Evolutionary conservation across 1,140 invertebrate genomes (phyloP).

Genomic region (Zaprionus capensis): DNA sequence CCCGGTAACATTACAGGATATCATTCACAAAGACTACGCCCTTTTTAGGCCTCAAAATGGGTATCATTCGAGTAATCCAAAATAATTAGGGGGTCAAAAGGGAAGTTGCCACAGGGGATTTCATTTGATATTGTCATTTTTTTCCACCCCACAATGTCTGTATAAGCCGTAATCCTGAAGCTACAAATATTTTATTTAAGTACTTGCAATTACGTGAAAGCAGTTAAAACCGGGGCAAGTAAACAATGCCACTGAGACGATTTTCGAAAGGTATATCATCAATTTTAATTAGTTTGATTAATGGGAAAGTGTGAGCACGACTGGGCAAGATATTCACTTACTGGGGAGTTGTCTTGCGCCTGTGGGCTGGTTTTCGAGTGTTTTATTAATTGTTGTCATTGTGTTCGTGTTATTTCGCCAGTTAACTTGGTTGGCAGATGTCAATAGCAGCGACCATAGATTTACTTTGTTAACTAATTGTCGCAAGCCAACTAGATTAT

Average conservation of each 20-base stretch:
- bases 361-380: slow-evolving; percentile 3
- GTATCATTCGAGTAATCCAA: slow-evolving; percentile 62
- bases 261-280: slow-evolving; percentile 61
- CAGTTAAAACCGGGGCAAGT: slow-evolving; percentile 43
- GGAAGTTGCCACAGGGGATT: slow-evolving; percentile 13
- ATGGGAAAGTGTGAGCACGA: slow-evolving; percentile 59
- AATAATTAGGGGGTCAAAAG: slow-evolving; percentile 68
- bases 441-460: slow-evolving; percentile 14
- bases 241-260: slow-evolving; percentile 24
- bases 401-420: slow-evolving; percentile 58
- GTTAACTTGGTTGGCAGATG: slow-evolving; percentile 43
- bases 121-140: background rate
- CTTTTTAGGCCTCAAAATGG: slow-evolving; percentile 49
- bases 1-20: slow-evolving; percentile 21
- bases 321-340: slow-evolving; percentile 50
- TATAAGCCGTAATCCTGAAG: slow-evolving; percentile 9
- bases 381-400: slow-evolving; percentile 68
- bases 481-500: slow-evolving; percentile 45
- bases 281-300: slow-evolving; percentile 82
- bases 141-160: slow-evolving; percentile 7
- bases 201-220: slow-evolving; percentile 31
- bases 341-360: background rate
- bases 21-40: background rate
- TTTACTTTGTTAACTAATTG: slow-evolving; percentile 66
- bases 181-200: slow-evolving; percentile 25